Percentiles rank a stretch among this genome's conserved stretches.
Conservation (phyloP, 2,888 invertebrate genomes). For the Drosophila heteroneura region DNA sequence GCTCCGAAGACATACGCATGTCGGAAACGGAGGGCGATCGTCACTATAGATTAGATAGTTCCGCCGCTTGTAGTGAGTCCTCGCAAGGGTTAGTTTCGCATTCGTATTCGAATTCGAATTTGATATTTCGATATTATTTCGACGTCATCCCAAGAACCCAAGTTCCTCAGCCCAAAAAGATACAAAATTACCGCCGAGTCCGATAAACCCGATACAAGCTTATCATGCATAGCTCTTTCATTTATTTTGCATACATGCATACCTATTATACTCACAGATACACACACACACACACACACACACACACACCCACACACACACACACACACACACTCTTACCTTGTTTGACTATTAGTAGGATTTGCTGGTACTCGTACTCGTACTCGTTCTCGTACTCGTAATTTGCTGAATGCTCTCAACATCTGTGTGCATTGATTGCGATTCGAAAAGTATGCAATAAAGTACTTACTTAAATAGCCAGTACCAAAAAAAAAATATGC, state of each 20-base stretch:
- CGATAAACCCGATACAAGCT: constrained; percentile 52
- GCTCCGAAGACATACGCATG: constrained; percentile 93
- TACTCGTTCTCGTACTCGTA: constrained; percentile 39
- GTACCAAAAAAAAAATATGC: constrained; percentile 43
- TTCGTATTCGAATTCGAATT: constrained; percentile 3
- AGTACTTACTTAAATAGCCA: constrained; percentile 33
- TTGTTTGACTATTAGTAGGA: constrained; percentile 14
- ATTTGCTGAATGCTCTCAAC: constrained; percentile 44
- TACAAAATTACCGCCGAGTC: constrained; percentile 37
- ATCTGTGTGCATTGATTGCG: constrained; percentile 47
- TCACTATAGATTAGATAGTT: constrained; percentile 93
- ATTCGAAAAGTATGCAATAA: constrained; percentile 33
- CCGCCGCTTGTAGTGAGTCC: constrained; percentile 90
- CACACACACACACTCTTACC: constrained; percentile 3
- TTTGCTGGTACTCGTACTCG: constrained; percentile 23
- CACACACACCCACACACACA: neutral
- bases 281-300: neutral
- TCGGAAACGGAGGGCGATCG: constrained; percentile 96
- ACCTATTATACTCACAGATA: constrained; percentile 1
- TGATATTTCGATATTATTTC: constrained; percentile 16
- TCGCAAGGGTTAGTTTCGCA: constrained; percentile 88
- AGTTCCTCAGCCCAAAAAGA: constrained; percentile 5
- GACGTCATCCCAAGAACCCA: constrained; percentile 16
- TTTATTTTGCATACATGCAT: constrained; percentile 56
- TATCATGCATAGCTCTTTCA: constrained; percentile 57